Base-by-base conservation (phyloP, 1,140 invertebrate genomes). In the Agrypnia vestita region DNA sequence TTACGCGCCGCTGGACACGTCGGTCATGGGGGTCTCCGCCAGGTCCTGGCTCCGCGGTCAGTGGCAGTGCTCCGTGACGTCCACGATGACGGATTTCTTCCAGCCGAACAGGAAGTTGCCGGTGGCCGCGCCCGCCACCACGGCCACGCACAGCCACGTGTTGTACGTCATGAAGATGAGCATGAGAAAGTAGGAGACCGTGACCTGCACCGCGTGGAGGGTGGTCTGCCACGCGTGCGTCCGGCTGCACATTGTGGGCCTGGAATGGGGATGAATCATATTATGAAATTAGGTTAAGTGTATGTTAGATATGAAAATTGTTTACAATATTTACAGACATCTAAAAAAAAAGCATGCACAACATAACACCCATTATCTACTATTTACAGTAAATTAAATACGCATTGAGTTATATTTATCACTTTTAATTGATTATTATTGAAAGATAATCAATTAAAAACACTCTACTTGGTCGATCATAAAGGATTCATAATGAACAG, bases 101-200 rank as follows among this genome's bases (percentile, higher is more conserved):
- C 97, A 98, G 13, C 97, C 97, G 86, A 99, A 99, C 9, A 98
- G 89, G 86, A 99, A 98, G 88, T 98, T 98, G 6, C 97, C 97
- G 11, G 94, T 90, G 3, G 94, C 96, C 10, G 97, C 96, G 17
- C 98, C 98, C 9, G 97, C 84, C 0, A 98, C 94, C 0, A 98
- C 94, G 1, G 96, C 95, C 35, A 96, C 85, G 86, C 97, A 98
- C 21, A 99, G 90, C 96, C 96, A 99, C 10, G 95, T 93, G 85
- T 99, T 99, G 91, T 98, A 99, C 0, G 97, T 99, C 98, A 99
- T 99, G 87, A 99, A 99, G 78, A 99, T 96, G 86, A 99, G 90
- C 98, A 99, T 99, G 49, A 99, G 91, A 86, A 97, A 94, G 87
- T 99, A 99, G 55, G 96, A 97, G 35, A 99, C 89, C 15, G 95